These are phyloP conservation scores for Coelopa frigida DNA, from an alignment of 1,140 invertebrate genomes.

Conservation along the genomic window DNA sequence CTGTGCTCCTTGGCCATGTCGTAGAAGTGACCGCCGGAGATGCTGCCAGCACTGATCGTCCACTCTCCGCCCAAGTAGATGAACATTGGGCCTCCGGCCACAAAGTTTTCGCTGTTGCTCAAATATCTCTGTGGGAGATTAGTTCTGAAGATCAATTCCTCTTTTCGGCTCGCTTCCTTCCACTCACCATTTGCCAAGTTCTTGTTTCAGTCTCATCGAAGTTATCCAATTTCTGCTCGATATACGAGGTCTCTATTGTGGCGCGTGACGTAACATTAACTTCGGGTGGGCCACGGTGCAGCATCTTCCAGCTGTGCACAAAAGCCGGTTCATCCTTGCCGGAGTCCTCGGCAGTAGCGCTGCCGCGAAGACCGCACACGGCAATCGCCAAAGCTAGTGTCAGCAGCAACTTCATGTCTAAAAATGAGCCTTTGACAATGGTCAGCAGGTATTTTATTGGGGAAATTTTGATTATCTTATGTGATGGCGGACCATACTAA, in stretches of 20 bases:
- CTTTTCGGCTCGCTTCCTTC: not conserved
- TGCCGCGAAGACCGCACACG: not conserved
- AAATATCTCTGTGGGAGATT: constrained; percentile 43
- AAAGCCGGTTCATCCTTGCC: constrained; percentile 2
- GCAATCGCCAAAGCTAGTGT: not conserved
- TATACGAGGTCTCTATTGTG: constrained; percentile 23
- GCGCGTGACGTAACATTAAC: constrained; percentile 7
- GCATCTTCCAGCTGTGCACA: constrained; percentile 18
- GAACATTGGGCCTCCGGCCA: constrained; percentile 46
- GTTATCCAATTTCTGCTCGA: constrained; percentile 54
- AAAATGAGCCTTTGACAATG: too few species aligned
- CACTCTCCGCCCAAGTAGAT: constrained; percentile 63
- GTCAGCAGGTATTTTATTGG: too few species aligned
- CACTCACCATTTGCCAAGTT: constrained; percentile 56
- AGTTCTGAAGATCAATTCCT: not conserved
- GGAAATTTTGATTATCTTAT: too few species aligned
- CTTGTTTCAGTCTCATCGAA: constrained; percentile 58
- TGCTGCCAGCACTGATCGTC: constrained; percentile 48
- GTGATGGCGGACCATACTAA: too few species aligned
- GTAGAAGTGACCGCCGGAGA: constrained; percentile 52
- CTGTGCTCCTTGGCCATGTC: constrained; percentile 55
- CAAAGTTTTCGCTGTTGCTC: constrained; percentile 56
- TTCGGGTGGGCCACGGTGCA: constrained; percentile 29
- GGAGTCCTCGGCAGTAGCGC: not conserved
- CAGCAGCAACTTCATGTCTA: constrained; percentile 5